A percentile compares a stretch with the other conserved stretches of the same genome.
phyloP scores from a whole-genome alignment of 2,888 invertebrate species.

The Hylaea fasciaria region DNA sequence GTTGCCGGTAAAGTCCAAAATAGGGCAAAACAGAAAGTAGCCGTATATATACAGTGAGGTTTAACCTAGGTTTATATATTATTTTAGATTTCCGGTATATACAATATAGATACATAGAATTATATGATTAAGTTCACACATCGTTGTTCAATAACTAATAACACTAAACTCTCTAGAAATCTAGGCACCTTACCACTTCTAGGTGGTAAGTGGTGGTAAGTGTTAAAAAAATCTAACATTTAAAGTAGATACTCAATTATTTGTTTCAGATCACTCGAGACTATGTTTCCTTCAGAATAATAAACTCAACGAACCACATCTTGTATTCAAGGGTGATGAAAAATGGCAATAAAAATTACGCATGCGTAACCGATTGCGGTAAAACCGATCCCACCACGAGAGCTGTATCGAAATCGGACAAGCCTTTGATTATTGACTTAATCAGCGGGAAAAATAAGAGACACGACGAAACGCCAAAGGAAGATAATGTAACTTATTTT shows the following conservation, averaged over 20 bases:
- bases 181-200: too few relatives aligned
- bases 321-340: constrained; percentile 71
- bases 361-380: constrained; percentile 62
- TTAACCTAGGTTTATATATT: too few relatives aligned
- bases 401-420: constrained; percentile 46
- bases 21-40: too few relatives aligned
- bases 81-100: too few relatives aligned
- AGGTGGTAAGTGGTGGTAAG: too few relatives aligned
- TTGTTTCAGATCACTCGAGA: constrained; percentile 60
- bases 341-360: constrained; percentile 53
- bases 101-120: too few relatives aligned
- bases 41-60: too few relatives aligned
- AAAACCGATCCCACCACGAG: constrained; percentile 47
- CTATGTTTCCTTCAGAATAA: constrained; percentile 58
- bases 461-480: constrained; percentile 16
- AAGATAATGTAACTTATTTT: background rate
- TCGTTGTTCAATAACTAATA: too few relatives aligned
- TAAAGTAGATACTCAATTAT: background rate
- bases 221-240: background rate
- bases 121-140: too few relatives aligned
- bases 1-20: too few relatives aligned
- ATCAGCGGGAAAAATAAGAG: constrained; percentile 35
- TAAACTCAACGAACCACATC: constrained; percentile 59
- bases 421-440: constrained; percentile 45
- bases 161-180: too few relatives aligned